phyloP scores from a whole-genome alignment of 2,888 invertebrate species.

The Caenorhabditis sp. region DNA sequence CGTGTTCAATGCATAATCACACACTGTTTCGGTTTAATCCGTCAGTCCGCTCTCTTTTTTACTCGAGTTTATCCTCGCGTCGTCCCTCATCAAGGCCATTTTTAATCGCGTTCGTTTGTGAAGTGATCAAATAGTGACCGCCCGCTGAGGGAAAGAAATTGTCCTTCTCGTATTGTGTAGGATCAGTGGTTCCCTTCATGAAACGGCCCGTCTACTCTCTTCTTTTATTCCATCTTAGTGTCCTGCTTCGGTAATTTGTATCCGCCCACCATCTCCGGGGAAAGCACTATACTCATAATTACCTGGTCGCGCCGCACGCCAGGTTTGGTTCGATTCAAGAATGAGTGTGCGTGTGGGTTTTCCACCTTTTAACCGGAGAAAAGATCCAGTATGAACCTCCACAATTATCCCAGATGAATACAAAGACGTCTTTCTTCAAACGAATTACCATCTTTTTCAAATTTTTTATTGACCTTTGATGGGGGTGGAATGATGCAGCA shows the following conservation, averaged over 20 bases:
- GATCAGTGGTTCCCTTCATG: neutral
- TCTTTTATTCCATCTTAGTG: neutral
- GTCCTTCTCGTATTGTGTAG: conserved; percentile 14
- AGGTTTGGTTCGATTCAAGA: neutral
- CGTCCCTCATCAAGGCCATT: conserved; percentile 33
- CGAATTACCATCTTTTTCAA: conserved; percentile 38
- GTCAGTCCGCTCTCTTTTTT: conserved; percentile 13
- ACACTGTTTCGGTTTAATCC: conserved; percentile 9
- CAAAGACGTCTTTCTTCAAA: conserved; percentile 38
- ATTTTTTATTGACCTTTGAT: conserved; percentile 64
- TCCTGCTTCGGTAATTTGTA: conserved; percentile 6
- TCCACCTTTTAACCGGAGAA: neutral
- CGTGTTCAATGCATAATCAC: conserved; percentile 20
- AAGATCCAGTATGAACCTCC: conserved; percentile 13
- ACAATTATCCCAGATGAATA: conserved; percentile 37
- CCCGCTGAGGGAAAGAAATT: conserved; percentile 11
- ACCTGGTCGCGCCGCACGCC: neutral
- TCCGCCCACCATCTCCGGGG: neutral
- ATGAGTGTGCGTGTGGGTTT: neutral
- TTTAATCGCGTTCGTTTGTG: conserved; percentile 42
- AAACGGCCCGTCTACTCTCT: neutral
- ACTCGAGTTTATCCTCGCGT: conserved; percentile 35
- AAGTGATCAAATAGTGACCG: conserved; percentile 28
- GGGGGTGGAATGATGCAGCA: conserved; percentile 18
- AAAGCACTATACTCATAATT: conserved; percentile 25